Conservation (phyloP, 1,140 invertebrate genomes). For the Myzus persicae region DNA sequence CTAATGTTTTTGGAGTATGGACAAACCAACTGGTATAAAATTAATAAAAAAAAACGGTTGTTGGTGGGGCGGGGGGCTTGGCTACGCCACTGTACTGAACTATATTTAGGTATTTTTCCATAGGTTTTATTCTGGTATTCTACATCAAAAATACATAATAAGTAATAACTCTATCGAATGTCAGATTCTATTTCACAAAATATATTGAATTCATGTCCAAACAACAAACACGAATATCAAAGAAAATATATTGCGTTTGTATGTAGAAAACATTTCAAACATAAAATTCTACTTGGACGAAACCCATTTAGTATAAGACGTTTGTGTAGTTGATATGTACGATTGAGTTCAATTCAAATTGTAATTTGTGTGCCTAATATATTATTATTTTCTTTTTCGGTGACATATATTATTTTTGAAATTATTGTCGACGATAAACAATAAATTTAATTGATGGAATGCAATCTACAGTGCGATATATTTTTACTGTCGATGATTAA, state of each 20-base stretch:
- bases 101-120: too few relatives aligned
- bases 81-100: too few relatives aligned
- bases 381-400: background rate
- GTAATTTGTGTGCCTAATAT: background rate
- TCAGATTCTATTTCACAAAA: background rate
- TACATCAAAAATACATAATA: background rate
- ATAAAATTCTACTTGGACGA: background rate
- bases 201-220: background rate
- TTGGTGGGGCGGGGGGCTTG: too few relatives aligned
- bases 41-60: too few relatives aligned
- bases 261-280: background rate
- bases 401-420: background rate
- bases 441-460: background rate
- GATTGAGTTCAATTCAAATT: background rate
- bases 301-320: background rate
- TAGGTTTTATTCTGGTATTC: background rate
- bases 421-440: background rate
- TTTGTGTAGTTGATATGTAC: background rate
- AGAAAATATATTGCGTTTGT: background rate
- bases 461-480: background rate
- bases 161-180: background rate
- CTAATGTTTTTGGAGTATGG: too few relatives aligned
- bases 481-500: background rate
- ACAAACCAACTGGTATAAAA: too few relatives aligned
- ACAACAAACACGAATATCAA: background rate